phyloP scores from a whole-genome alignment of 2,113 vertebrate genomes.

The Eonycteris spelaea region DNA sequence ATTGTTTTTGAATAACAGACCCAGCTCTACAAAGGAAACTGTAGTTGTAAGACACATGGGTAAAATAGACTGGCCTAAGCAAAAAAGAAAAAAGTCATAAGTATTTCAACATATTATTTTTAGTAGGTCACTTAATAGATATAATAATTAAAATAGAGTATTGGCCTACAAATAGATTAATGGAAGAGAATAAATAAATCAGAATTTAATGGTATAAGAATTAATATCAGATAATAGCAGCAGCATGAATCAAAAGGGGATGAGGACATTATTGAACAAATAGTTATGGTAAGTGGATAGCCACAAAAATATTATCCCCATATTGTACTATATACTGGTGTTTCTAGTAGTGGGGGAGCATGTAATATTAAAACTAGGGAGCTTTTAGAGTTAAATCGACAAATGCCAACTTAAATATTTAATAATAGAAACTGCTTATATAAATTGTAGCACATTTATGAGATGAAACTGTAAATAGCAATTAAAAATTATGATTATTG shows the following conservation, averaged over 20 bases:
- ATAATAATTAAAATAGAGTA: slow-evolving; percentile 9
- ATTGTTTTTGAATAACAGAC: slow-evolving; percentile 31
- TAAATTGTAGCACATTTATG: background rate
- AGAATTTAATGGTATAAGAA: slow-evolving; percentile 5
- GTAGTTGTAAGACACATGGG: background rate
- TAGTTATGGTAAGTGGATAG: background rate
- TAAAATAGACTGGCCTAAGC: background rate
- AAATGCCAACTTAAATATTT: slow-evolving; percentile 16
- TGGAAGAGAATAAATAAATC: background rate
- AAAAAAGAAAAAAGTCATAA: background rate
- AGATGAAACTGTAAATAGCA: slow-evolving; percentile 4
- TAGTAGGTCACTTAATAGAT: background rate
- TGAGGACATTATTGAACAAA: background rate
- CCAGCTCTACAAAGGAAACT: slow-evolving; percentile 8
- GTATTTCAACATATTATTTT: slow-evolving; percentile 32
- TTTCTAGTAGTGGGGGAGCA: background rate
- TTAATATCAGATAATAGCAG: slow-evolving; percentile 18
- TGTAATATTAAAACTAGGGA: background rate
- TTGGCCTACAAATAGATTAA: background rate
- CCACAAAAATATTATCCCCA: background rate
- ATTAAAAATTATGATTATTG: slow-evolving; percentile 19
- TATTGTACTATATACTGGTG: background rate
- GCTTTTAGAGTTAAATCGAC: background rate
- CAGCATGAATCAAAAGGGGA: background rate
- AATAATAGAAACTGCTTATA: background rate